Conservation (phyloP, 2,797 vertebrate genomes). For the Huso huso region DNA sequence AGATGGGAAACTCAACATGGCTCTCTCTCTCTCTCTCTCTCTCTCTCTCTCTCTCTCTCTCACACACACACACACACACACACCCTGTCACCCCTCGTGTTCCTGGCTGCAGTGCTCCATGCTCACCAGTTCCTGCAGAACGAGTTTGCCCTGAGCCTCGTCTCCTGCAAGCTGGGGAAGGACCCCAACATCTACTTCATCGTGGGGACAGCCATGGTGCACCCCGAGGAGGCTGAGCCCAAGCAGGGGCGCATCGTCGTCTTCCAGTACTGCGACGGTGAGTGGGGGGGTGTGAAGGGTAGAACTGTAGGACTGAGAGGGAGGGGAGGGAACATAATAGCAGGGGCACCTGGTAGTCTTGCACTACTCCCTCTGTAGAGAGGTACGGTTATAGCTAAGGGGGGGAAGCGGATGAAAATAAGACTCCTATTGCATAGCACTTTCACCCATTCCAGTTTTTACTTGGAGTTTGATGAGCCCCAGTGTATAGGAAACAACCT, state of each 20-base stretch:
- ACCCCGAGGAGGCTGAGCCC: conserved; percentile 94
- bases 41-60: background rate
- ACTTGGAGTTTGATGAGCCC: too few species aligned
- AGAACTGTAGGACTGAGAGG: too few species aligned
- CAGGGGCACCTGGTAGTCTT: too few species aligned
- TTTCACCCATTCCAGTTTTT: too few species aligned
- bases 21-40: too few species aligned
- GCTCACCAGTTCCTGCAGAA: conserved; percentile 96
- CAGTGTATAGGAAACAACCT: too few species aligned
- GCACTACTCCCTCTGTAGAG: too few species aligned
- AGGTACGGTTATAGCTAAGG: too few species aligned
- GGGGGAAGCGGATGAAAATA: too few species aligned
- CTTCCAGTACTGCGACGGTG: conserved; percentile 95
- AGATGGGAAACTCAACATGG: background rate
- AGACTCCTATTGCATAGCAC: too few species aligned
- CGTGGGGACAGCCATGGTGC: conserved; percentile 96
- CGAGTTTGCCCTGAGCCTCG: conserved; percentile 91
- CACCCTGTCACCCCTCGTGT: background rate
- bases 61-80: too few species aligned
- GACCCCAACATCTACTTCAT: conserved; percentile 93
- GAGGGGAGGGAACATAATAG: too few species aligned
- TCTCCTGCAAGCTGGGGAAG: conserved; percentile 92
- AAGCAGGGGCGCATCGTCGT: conserved; percentile 96
- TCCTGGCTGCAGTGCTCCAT: conserved; percentile 71
- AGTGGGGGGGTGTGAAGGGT: conserved; percentile 7